A percentile compares a stretch with the other conserved stretches of the same genome.
These are phyloP conservation scores for roundworm (Caenorhabditis elegans) DNA, from an alignment of 1,140 invertebrate species.

Conservation along the genomic window WBcel235 BX284606.5:9553001-9553500, in stretches of 20 bases:
- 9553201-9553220: background rate
- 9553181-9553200: too few species aligned
- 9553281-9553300: background rate
- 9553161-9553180: background rate
- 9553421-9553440: background rate
- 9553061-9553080: slow-evolving; percentile 23
- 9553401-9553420: too few species aligned
- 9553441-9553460: slow-evolving; percentile 28
- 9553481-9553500: background rate
- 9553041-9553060: slow-evolving; percentile 19
- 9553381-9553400: background rate
- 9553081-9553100: slow-evolving; percentile 15
- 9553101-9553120: slow-evolving; percentile 19
- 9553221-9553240: background rate
- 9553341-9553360: slow-evolving; percentile 1
- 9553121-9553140: slow-evolving; percentile 3
- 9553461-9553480: slow-evolving; percentile 18
- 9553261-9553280: slow-evolving; percentile 8
- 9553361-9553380: background rate
- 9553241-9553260: slow-evolving; percentile 24
- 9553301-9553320: background rate
- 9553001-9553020: background rate
- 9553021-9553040: background rate
- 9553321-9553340: slow-evolving; percentile 18
- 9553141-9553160: background rate